These are phyloP conservation scores for Drosophila kanapiae DNA, from an alignment of 1,140 invertebrate species.

Conservation along the genomic window DNA sequence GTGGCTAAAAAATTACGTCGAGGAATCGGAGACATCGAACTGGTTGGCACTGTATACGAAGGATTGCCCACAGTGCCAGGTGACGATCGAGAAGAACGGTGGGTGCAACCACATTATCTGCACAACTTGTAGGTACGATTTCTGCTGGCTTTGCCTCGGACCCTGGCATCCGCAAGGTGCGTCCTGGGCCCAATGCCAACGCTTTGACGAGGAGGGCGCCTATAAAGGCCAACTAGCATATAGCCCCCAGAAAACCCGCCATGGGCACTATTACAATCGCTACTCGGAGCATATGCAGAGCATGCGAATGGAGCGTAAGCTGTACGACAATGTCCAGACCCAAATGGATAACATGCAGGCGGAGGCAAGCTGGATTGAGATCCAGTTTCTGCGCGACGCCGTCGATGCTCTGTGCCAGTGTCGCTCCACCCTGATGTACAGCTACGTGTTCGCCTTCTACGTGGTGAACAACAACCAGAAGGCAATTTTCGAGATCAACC, in stretches of 20 bases:
- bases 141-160: conserved; percentile 99
- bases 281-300: conserved; percentile 99
- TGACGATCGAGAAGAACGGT: conserved; percentile 98
- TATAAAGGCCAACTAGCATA: conserved; percentile 97
- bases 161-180: conserved; percentile 99
- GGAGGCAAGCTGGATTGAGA: conserved; percentile 99
- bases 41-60: conserved; percentile 99
- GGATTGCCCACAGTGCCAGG: conserved; percentile 99
- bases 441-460: conserved; percentile 99
- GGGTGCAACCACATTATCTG: conserved; percentile 99
- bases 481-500: conserved; percentile 99
- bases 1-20: conserved; percentile 99
- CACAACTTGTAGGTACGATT: conserved; percentile 98
- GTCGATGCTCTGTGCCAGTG: conserved; percentile 99
- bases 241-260: conserved; percentile 89
- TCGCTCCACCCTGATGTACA: conserved; percentile 99
- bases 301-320: conserved; percentile 97
- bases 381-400: conserved; percentile 98
- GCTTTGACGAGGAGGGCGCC: conserved; percentile 98
- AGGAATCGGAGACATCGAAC: conserved; percentile 99
- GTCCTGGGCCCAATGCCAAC: conserved; percentile 99
- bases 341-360: conserved; percentile 99
- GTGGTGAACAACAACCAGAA: conserved; percentile 98
- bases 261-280: conserved; percentile 99
- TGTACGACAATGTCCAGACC: conserved; percentile 96